phyloP scores from a whole-genome alignment of 2,888 invertebrate species.

The Caenorhabditis japonica region DNA sequence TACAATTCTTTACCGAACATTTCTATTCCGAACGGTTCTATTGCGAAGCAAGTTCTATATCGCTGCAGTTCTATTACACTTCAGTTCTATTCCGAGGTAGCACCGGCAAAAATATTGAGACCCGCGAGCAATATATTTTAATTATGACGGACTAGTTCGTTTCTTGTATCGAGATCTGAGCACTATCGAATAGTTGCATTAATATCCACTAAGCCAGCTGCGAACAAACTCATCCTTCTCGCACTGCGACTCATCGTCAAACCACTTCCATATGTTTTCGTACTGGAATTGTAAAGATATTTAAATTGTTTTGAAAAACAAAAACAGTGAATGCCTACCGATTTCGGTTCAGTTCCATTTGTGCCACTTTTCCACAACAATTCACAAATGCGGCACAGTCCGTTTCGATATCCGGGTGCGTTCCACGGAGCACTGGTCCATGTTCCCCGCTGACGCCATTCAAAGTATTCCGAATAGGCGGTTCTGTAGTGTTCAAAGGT shows the following conservation, averaged over 20 bases:
- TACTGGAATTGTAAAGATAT: slow-evolving; percentile 42
- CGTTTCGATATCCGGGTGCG: slow-evolving; percentile 68
- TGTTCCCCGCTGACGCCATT: slow-evolving; percentile 67
- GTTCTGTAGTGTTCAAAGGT: no score
- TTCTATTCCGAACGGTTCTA: no score
- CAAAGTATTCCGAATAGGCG: slow-evolving; percentile 72
- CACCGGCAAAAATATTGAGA: no score
- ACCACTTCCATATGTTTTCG: slow-evolving; percentile 64
- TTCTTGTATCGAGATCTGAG: no score
- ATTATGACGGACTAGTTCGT: no score
- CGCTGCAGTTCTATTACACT: no score
- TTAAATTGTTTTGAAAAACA: background rate
- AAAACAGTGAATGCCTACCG: background rate
- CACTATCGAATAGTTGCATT: no score
- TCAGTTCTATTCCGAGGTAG: no score
- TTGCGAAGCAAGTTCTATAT: no score
- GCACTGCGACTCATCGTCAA: slow-evolving; percentile 58
- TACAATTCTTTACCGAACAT: no score
- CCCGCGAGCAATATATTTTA: no score
- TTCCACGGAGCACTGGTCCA: slow-evolving; percentile 75
- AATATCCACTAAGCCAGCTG: slow-evolving; percentile 24
- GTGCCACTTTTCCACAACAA: slow-evolving; percentile 54
- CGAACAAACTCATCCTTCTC: slow-evolving; percentile 64
- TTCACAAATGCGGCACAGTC: slow-evolving; percentile 64
- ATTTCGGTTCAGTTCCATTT: slow-evolving; percentile 22